A percentile compares a stretch with the other conserved stretches of the same genome.
These are phyloP conservation scores for Rhabdornis inornatus DNA, from an alignment of 2,113 vertebrate genomes.

Conservation along the genomic window DNA sequence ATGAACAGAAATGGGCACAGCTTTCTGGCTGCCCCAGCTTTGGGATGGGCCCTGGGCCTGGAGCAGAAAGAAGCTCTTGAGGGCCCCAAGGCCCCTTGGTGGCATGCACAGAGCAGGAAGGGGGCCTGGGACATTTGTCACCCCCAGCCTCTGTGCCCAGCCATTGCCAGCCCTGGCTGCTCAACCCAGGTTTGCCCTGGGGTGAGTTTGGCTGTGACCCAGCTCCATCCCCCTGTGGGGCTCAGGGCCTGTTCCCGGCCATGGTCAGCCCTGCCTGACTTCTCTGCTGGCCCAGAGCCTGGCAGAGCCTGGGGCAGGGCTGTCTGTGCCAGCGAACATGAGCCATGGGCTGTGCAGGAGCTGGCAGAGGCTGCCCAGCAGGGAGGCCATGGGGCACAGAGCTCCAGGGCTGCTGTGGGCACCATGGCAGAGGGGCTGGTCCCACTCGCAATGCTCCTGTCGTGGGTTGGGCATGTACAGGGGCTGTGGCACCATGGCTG, in stretches of 20 bases:
- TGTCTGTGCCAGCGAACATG: neutral
- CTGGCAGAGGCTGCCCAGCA: neutral
- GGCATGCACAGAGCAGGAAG: too few relatives aligned
- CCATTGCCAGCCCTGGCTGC: too few relatives aligned
- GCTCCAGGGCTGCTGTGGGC: neutral
- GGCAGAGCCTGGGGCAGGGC: neutral
- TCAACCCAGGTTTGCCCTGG: too few relatives aligned
- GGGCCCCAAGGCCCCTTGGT: too few relatives aligned
- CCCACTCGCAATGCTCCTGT: neutral
- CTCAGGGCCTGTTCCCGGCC: neutral
- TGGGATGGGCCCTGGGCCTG: too few relatives aligned
- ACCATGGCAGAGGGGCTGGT: accelerated
- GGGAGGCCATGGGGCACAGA: neutral
- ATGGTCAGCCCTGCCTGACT: neutral
- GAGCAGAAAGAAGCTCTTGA: too few relatives aligned
- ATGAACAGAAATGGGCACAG: too few relatives aligned
- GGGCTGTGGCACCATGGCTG: neutral
- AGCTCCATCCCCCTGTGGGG: neutral
- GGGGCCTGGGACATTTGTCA: too few relatives aligned
- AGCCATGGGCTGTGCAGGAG: neutral
- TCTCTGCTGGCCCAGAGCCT: neutral
- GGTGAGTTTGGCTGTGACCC: too few relatives aligned
- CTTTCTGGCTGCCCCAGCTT: too few relatives aligned
- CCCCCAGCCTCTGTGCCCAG: too few relatives aligned
- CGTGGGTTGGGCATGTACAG: neutral